Evolutionary conservation across 2,888 invertebrate genomes (phyloP).

Genomic region (Ichneumoninae sp.): DNA sequence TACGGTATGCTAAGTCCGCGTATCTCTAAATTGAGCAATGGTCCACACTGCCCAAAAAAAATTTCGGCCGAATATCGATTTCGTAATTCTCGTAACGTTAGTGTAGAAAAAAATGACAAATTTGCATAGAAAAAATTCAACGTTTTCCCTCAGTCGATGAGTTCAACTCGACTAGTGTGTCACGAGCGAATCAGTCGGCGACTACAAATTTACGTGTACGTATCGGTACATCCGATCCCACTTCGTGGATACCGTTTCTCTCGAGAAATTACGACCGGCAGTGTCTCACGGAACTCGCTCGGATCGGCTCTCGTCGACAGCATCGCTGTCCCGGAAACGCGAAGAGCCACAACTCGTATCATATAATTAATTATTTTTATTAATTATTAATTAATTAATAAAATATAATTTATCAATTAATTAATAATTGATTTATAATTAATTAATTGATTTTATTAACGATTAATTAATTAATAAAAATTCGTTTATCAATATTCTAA

Average conservation of each 20-base stretch:
- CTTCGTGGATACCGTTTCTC: neutral
- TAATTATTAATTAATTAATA: too few species aligned
- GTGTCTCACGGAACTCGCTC: neutral
- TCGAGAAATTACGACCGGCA: conserved; percentile 6
- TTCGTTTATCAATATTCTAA: conserved; percentile 3
- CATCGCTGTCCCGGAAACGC: neutral
- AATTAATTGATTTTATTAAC: too few species aligned
- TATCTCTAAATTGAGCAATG: conserved; percentile 25
- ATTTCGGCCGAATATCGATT: conserved; percentile 10
- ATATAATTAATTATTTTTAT: too few species aligned
- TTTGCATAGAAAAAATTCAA: conserved; percentile 13
- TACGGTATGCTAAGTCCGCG: neutral
- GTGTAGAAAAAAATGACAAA: neutral
- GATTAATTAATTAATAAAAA: conserved; percentile 1
- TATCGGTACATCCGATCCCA: conserved; percentile 5
- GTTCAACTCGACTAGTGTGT: conserved; percentile 46
- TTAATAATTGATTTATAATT: too few species aligned
- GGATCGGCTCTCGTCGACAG: neutral
- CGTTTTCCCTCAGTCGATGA: conserved; percentile 28
- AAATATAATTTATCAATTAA: too few species aligned
- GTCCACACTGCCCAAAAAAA: conserved; percentile 5
- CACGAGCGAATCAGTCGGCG: conserved; percentile 7
- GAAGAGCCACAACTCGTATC: conserved; percentile 6
- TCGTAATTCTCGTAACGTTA: neutral
- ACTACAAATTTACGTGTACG: conserved; percentile 3